phyloP scores from a whole-genome alignment of 2,113 vertebrate species.

The Zosterops lateralis region DNA sequence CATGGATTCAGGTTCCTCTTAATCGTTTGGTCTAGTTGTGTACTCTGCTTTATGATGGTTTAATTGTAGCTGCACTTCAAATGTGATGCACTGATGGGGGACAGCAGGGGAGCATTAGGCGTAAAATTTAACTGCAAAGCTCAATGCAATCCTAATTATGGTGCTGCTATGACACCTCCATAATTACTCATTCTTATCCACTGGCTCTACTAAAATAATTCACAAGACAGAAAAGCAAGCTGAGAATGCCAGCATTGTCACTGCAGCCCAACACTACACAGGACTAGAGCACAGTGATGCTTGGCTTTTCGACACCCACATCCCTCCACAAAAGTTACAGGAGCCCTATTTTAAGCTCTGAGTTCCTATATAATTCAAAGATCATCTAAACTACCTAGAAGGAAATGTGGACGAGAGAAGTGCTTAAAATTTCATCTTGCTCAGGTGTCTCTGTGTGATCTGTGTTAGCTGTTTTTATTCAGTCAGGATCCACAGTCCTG shows the following conservation, averaged over 20 bases:
- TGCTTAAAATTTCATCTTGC: background rate
- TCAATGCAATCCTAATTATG: slow-evolving; percentile 68
- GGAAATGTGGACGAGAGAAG: background rate
- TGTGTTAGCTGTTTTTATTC: background rate
- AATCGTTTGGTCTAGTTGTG: slow-evolving; percentile 59
- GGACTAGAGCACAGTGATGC: background rate
- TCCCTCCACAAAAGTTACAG: background rate
- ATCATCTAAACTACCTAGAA: background rate
- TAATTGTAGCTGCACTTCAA: slow-evolving; percentile 67
- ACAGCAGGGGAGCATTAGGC: slow-evolving; percentile 66
- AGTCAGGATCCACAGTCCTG: background rate
- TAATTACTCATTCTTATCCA: slow-evolving; percentile 69
- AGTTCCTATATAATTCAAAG: background rate
- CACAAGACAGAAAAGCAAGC: slow-evolving; percentile 48
- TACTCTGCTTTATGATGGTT: slow-evolving; percentile 55
- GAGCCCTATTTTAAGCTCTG: background rate
- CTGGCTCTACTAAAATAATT: slow-evolving; percentile 56
- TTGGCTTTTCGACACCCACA: background rate
- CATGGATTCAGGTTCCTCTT: slow-evolving; percentile 37
- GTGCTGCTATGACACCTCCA: slow-evolving; percentile 58
- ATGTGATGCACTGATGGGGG: slow-evolving; percentile 41
- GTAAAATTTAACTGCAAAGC: slow-evolving; percentile 65
- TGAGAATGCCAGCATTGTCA: slow-evolving; percentile 37
- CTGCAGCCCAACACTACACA: background rate
- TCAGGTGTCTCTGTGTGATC: background rate